Evolutionary conservation across 2,888 invertebrate species (phyloP), one percentile per base, ranked within the genome.

Genomic region (Cactoblastis cactorum): DNA sequence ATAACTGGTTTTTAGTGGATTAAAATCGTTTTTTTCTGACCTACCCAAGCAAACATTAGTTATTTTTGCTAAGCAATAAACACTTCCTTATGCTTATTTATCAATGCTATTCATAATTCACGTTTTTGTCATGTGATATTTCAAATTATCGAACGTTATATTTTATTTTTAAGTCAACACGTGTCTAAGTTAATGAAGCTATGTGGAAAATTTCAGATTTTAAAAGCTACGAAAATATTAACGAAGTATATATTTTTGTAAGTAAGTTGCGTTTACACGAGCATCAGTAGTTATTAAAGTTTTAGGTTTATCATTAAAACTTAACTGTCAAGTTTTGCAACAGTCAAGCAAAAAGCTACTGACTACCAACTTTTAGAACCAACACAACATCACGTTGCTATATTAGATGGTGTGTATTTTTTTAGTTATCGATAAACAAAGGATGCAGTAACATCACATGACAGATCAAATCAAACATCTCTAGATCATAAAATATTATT

Each of bases 21-120:
- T 41, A 17, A 9, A 43, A 28, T 45, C 32, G 15, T 32, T 24
- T 32, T 24, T 32, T 45, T 45, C 32, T 24, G 32, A 45, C 45
- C 45, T 45, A 15, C 32, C 45, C 17, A 17, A 45, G 17, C 11
- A 28, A 45, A 32, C 11, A 28, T 17, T 14, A 15, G 39, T 14
- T 39, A 22, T 39, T 22, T 39, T 12, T 22, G 22, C 38, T 19
- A 35, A 9, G 38, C 9, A 18, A 19, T 38, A 8, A 37, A 2
- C 38, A 38, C 38, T 38, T 38, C 38, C 38, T 11, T 18, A 38
- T 18, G 11, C 11, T 8, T 37, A 17, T 33, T 37, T 1, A 15
- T 38, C 11, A 8, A 18, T 0, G 38, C 37, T 37, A 38, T 38
- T 37, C 18, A 18, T 37, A 37, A 17, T 9, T 11, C 38, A 11